Base-by-base conservation (phyloP, 1,140 invertebrate species). In the Dufourea novaeangliae region DNA sequence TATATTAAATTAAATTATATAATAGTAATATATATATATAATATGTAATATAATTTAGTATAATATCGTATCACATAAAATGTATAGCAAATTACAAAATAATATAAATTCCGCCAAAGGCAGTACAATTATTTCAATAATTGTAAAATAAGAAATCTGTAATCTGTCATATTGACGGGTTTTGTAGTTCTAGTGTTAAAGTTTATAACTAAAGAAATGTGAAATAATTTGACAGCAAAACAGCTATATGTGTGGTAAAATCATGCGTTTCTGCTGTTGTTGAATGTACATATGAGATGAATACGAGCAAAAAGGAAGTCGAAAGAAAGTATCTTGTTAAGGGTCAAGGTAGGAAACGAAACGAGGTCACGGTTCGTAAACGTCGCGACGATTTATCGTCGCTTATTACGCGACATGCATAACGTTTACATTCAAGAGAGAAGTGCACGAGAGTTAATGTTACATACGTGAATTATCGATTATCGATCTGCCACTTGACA, bases 291-390 rank as follows among this genome's bases (percentile, higher is more conserved):
- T 8, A 10, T 4, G 12, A 34, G 32, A 61, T 61, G n/a, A 59
- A 62, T 32, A 59, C 39, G 41, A 73, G 2, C 17, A 34, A 62
- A 72, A 62, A 66, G 25, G 62, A 79, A 73, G 11, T 61, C 2
- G 67, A 52, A 70, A 66, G 77, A 83, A 81, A 75, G 56, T 78
- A 72, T 75, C 66, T 44, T 20, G 14, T 7, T 32, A 10, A 11
- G 10, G 73, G 78, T 80, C 78, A 85, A 87, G 85, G 85, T 87
- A 4, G 46, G 20, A 41, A 74, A 74, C 11, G 6, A 73, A 86
- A 82, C 56, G 66, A 72, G 85, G 83, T 79, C 83, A 87, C 57
- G 85, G 86, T 85, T 81, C 64, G n/a, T 37, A 46, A 71, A 66
- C 56, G 46, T 67, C 71, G 57, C 32, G 56, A 54, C 41, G 41